Evolutionary conservation across 2,888 invertebrate genomes (phyloP).

Genomic region (Cremastobaeus sp.): DNA sequence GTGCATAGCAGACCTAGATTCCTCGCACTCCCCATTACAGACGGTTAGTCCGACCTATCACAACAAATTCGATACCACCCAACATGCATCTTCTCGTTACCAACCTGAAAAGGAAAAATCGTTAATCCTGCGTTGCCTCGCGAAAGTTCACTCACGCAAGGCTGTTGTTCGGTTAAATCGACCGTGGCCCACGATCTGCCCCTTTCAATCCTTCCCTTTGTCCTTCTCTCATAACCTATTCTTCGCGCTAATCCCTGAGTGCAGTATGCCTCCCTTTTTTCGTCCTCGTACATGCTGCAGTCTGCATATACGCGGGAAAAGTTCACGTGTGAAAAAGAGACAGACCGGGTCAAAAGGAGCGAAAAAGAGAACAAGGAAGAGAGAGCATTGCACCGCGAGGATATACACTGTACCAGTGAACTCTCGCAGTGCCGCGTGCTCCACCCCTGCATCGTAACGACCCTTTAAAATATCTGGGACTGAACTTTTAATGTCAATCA

Average conservation of each 20-base stretch:
- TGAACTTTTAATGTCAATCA: constrained; percentile 23
- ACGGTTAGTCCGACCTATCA: constrained; percentile 33
- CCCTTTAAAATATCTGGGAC: constrained; percentile 39
- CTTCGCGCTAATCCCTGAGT: background rate
- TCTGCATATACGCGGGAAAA: constrained; percentile 29
- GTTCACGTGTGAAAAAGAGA: constrained; percentile 46
- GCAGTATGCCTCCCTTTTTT: constrained; percentile 3
- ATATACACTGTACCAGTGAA: constrained; percentile 62
- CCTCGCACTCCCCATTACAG: constrained; percentile 26
- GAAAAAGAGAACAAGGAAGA: constrained; percentile 56
- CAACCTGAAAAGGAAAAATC: constrained; percentile 23
- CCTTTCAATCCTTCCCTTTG: constrained; percentile 14
- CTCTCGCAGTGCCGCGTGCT: constrained; percentile 50
- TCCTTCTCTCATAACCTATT: constrained; percentile 1
- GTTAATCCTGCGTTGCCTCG: constrained; percentile 20
- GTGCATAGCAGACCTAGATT: constrained; percentile 42
- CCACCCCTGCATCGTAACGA: constrained; percentile 44
- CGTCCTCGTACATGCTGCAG: constrained; percentile 21
- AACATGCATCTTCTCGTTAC: constrained; percentile 13
- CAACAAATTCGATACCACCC: constrained; percentile 46
- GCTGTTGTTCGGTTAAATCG: constrained; percentile 58
- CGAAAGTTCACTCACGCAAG: constrained; percentile 38
- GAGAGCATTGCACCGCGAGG: constrained; percentile 53
- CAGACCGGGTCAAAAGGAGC: constrained; percentile 22
- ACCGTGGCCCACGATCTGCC: constrained; percentile 61